Conservation (phyloP, 2,888 invertebrate species). For the Ommatoiulus sabulosus region DNA sequence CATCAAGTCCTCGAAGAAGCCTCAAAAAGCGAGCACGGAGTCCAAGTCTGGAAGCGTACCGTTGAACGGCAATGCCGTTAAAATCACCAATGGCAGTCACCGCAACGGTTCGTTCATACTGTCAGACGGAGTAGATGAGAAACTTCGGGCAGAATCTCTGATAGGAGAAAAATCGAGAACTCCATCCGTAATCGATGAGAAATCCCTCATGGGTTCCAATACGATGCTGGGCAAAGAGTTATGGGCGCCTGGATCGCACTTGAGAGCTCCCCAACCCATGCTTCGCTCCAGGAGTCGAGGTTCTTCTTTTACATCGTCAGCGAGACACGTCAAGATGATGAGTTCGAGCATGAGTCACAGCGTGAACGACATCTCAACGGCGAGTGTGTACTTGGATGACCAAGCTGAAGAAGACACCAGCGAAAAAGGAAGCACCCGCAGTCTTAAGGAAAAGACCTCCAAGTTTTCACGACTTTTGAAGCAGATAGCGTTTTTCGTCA, state of each 20-base stretch:
- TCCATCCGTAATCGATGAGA: conserved; percentile 21
- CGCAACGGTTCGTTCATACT: conserved; percentile 63
- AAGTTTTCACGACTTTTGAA: conserved; percentile 30
- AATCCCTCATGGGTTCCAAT: background rate
- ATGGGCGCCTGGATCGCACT: background rate
- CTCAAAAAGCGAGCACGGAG: background rate
- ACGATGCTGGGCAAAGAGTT: conserved; percentile 37
- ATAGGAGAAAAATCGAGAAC: conserved; percentile 31
- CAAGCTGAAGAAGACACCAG: conserved; percentile 32
- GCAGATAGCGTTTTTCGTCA: conserved; percentile 50
- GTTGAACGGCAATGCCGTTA: background rate
- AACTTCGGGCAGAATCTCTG: background rate
- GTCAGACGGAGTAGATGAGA: conserved; percentile 64
- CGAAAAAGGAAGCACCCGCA: background rate
- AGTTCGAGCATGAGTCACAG: conserved; percentile 80
- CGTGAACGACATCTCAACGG: conserved; percentile 80
- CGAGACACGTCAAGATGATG: conserved; percentile 63
- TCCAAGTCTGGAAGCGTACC: background rate
- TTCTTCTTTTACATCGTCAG: conserved; percentile 15
- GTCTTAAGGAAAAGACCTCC: background rate
- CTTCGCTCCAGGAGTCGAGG: conserved; percentile 7
- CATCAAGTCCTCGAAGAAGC: conserved; percentile 51
- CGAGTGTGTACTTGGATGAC: conserved; percentile 65
- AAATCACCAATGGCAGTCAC: conserved; percentile 1
- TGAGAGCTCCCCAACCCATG: conserved; percentile 3